Base-by-base conservation (phyloP, 2,113 vertebrate genomes). In the Hippocampus comes region DNA sequence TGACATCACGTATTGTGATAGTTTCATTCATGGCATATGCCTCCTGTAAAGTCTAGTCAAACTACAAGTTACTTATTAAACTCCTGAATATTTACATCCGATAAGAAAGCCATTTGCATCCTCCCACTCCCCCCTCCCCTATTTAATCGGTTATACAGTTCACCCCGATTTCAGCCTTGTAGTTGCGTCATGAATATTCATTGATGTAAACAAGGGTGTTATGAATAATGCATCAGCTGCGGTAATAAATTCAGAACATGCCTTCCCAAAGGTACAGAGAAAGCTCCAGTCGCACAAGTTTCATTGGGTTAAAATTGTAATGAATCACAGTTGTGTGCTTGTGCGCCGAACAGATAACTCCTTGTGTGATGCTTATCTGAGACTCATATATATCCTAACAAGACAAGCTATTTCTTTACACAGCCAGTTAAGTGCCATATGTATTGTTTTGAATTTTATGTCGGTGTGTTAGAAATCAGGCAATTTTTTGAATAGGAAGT, bases 161-260 rank as follows among this genome's bases (percentile, higher is more conserved):
- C 81, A 82, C 84, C 84, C 86, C 85, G 73, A 87, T 89, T 89
- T 80, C 73, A 82, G 82, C 82, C 88, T 87, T 85, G 84, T 89
- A 89, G 83, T 90, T 90, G 70, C 75, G 66, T 65, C 86, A 89
- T 90, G 88, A 90, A 91, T 91, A 91, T 91, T 90, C 90, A 91
- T 91, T 59, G 60, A 74, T 86, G 89, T 90, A 91, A 91, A 91
- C 89, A 91, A 72, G 75, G 77, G 83, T 84, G 80, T 78, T 86
- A 88, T 91, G 90, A 91, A 91, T 91, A 88, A 91, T 91, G 86
- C 87, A 91, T 90, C 30, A 76, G 70, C 70, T 1, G 41, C 76
- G 38, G 87, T 90, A 91, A 90, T 89, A 86, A 76, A 91, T 89
- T 86, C 89, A 89, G 81, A 75, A 87, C 87, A 84, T 86, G 89